Conservation (phyloP, 1,140 invertebrate species). For the Bombus turneri region DNA sequence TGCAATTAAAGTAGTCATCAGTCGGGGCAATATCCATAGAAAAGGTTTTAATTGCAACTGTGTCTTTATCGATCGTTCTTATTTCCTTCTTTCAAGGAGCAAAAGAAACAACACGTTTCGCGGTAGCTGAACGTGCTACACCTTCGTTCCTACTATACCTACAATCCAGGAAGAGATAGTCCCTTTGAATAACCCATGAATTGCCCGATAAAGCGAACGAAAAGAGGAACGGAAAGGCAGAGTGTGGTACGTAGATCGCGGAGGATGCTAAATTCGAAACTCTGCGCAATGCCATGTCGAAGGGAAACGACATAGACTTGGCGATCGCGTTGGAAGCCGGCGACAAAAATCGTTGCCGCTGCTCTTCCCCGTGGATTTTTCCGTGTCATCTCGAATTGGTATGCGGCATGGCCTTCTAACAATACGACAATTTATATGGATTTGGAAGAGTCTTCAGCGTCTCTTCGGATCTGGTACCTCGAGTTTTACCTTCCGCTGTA, state of each 20-base stretch:
- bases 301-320: not conserved
- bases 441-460: conserved; percentile 78
- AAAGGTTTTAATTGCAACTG: no score
- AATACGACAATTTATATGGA: conserved; percentile 83
- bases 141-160: not conserved
- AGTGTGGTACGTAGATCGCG: not conserved
- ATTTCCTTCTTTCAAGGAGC: not conserved
- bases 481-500: conserved; percentile 80
- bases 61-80: not conserved
- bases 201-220: not conserved
- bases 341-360: conserved; percentile 28
- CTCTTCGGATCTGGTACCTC: conserved; percentile 77
- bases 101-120: not conserved
- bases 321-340: conserved; percentile 9
- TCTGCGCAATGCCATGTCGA: no score
- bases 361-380: conserved; percentile 68
- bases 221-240: not conserved
- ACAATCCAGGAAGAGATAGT: not conserved
- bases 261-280: conserved; percentile 1
- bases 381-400: conserved; percentile 77
- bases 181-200: conserved; percentile 19
- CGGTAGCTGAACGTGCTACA: not conserved
- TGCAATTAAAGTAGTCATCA: no score
- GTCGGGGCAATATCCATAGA: no score
- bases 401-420: conserved; percentile 76